Evolutionary conservation across 2,888 invertebrate species (phyloP).

Genomic region (Patella caerulea): DNA sequence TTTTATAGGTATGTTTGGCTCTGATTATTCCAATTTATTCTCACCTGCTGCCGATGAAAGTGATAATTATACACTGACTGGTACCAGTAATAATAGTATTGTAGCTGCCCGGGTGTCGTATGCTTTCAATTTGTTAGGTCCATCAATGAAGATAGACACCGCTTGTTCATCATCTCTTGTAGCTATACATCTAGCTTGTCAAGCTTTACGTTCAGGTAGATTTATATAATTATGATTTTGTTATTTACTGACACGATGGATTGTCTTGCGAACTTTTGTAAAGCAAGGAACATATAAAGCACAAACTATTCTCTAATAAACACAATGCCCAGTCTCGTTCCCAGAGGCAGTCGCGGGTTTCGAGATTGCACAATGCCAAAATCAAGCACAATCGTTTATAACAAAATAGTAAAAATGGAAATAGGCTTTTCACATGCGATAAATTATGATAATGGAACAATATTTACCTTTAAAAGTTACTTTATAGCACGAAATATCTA

Average conservation of each 20-base stretch:
- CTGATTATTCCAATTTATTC: not conserved
- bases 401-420: not conserved
- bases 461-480: not conserved
- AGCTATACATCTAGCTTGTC: conserved; percentile 53
- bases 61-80: conserved; percentile 45
- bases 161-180: conserved; percentile 54
- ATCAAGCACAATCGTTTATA: too few relatives aligned
- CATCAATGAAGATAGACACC: conserved; percentile 50
- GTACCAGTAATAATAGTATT: conserved; percentile 41
- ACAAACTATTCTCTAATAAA: too few relatives aligned
- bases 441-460: not conserved
- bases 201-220: conserved; percentile 41
- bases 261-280: too few relatives aligned
- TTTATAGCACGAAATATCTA: not conserved
- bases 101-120: conserved; percentile 51
- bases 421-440: not conserved
- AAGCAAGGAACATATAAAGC: too few relatives aligned
- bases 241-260: too few relatives aligned
- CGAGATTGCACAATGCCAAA: too few relatives aligned
- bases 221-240: not conserved
- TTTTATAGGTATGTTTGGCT: not conserved
- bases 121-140: conserved; percentile 50
- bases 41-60: not conserved
- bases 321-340: too few relatives aligned
- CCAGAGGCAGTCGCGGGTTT: too few relatives aligned